A percentile compares a stretch with the other conserved stretches of the same genome.
Conservation (phyloP, 2,888 invertebrate genomes). For the Thalpophila matura region DNA sequence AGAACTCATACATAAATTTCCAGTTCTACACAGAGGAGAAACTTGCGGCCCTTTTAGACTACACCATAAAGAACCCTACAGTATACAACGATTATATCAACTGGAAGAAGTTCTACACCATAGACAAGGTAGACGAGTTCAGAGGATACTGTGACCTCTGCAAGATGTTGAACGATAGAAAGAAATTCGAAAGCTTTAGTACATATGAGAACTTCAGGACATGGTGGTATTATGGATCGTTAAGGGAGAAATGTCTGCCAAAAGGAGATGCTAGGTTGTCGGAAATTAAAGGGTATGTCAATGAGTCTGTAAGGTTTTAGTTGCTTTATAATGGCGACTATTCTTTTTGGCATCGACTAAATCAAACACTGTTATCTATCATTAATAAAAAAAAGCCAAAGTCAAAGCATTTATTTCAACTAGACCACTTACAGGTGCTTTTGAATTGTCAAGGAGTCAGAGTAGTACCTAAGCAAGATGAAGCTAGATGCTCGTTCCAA, state of each 20-base stretch:
- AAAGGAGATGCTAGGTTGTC: slow-evolving; percentile 66
- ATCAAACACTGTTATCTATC: background rate
- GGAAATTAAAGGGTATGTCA: slow-evolving; percentile 66
- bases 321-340: background rate
- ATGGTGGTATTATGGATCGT: slow-evolving; percentile 79
- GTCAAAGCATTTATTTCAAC: too few relatives aligned
- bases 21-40: slow-evolving; percentile 60
- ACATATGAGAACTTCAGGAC: slow-evolving; percentile 72
- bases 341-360: background rate
- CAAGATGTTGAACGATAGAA: slow-evolving; percentile 69
- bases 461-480: too few relatives aligned
- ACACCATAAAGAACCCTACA: slow-evolving; percentile 68
- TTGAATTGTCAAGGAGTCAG: too few relatives aligned
- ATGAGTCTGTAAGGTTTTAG: slow-evolving; percentile 17
- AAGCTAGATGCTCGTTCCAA: too few relatives aligned
- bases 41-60: slow-evolving; percentile 70
- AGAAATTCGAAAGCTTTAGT: slow-evolving; percentile 52
- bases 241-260: slow-evolving; percentile 67
- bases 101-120: slow-evolving; percentile 77
- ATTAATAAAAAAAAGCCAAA: too few relatives aligned
- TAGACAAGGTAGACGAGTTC: slow-evolving; percentile 63
- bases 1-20: slow-evolving; percentile 78
- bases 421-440: too few relatives aligned
- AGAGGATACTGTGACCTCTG: slow-evolving; percentile 80
- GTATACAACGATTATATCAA: slow-evolving; percentile 72